Percentiles rank a stretch among this genome's conserved stretches.
Conservation (phyloP, 2,797 vertebrate species). For the Danio choprae region DNA sequence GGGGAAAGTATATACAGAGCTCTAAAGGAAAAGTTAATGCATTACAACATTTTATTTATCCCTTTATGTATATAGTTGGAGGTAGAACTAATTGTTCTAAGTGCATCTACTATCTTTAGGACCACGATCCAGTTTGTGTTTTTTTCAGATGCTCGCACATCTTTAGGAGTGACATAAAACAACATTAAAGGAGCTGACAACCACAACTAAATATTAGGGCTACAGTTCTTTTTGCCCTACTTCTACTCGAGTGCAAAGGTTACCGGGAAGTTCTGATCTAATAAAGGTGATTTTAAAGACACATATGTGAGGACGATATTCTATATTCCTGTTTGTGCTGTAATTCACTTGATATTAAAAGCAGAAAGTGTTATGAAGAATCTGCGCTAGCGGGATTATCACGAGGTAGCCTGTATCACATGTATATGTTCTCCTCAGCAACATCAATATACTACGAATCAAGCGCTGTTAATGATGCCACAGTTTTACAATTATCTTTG, state of each 20-base stretch:
- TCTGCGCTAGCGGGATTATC: background rate
- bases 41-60: slow-evolving; percentile 36
- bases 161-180: slow-evolving; percentile 3
- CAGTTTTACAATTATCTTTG: slow-evolving; percentile 19
- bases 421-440: background rate
- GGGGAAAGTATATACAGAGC: background rate
- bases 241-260: slow-evolving; percentile 4
- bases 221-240: background rate
- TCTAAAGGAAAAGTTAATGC: slow-evolving; percentile 31
- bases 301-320: background rate
- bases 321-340: background rate
- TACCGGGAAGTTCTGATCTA: background rate
- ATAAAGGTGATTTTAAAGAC: background rate
- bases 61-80: slow-evolving; percentile 29
- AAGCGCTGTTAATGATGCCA: slow-evolving; percentile 5
- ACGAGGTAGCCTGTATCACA: slow-evolving; percentile 29
- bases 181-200: background rate
- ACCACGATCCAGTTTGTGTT: background rate
- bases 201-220: background rate
- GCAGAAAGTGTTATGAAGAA: slow-evolving; percentile 15
- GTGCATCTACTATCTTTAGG: slow-evolving; percentile 41
- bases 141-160: slow-evolving; percentile 3
- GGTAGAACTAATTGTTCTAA: slow-evolving; percentile 46
- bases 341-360: background rate
- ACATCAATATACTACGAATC: slow-evolving; percentile 1